These are phyloP conservation scores for Eugnorisma glareosa DNA, from an alignment of 2,888 invertebrate genomes.

Conservation along the genomic window DNA sequence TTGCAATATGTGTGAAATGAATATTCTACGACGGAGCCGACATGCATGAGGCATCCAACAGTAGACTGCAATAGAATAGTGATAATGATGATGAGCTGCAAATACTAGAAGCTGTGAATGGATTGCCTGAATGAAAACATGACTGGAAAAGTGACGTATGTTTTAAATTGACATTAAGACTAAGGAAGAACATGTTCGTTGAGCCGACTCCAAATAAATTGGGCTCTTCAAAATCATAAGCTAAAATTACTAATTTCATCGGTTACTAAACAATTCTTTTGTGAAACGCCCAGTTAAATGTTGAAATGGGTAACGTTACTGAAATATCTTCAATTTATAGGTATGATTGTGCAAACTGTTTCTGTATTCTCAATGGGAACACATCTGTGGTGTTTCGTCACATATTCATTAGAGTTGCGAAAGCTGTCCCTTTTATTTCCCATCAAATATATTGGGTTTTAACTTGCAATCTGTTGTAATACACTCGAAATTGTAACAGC, in stretches of 20 bases:
- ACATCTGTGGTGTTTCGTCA: conserved; percentile 31
- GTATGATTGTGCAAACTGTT: conserved; percentile 3
- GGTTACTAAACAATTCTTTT: neutral
- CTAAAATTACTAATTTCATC: neutral
- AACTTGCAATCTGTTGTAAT: neutral
- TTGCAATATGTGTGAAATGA: neutral
- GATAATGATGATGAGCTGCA: too few species aligned
- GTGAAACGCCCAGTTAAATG: neutral
- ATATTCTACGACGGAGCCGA: neutral
- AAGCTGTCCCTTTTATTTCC: conserved; percentile 6
- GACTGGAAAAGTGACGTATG: neutral
- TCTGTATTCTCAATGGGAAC: conserved; percentile 1
- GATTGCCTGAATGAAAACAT: too few species aligned
- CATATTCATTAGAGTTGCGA: conserved; percentile 11
- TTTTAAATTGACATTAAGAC: neutral
- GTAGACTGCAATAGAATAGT: too few species aligned
- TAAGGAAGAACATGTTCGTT: neutral
- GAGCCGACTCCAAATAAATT: neutral
- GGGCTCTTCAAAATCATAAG: neutral
- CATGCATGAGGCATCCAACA: too few species aligned
- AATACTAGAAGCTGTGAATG: too few species aligned
- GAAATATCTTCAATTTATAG: conserved; percentile 10
- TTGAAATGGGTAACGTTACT: neutral
- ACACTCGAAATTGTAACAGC: neutral
- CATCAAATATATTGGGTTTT: neutral